Conservation (phyloP, 1,140 invertebrate species). For the Brachionus angularis region DNA sequence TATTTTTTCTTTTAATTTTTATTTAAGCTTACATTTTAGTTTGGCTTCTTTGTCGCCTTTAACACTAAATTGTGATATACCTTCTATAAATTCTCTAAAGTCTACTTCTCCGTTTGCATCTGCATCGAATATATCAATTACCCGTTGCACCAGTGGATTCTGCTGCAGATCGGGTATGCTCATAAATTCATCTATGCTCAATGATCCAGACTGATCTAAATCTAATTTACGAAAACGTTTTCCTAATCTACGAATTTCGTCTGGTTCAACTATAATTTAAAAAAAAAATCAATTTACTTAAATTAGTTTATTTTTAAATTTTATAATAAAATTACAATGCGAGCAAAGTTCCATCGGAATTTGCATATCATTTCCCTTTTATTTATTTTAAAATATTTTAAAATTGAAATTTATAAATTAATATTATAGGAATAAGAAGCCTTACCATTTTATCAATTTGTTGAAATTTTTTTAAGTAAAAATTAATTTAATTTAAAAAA, state of each 20-base stretch:
- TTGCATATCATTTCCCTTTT: conserved; percentile 32
- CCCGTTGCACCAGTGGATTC: conserved; percentile 93
- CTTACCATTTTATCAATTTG: too few relatives aligned
- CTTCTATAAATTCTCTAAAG: conserved; percentile 96
- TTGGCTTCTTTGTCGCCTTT: conserved; percentile 98
- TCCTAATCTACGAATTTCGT: conserved; percentile 92
- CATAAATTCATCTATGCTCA: conserved; percentile 98
- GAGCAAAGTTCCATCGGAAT: conserved; percentile 41
- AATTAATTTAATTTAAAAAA: too few relatives aligned
- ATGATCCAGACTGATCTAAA: conserved; percentile 91
- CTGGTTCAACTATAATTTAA: conserved; percentile 73
- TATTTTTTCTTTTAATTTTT: too few relatives aligned
- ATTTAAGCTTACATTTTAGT: conserved; percentile 67
- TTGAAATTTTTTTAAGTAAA: too few relatives aligned
- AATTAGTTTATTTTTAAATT: background rate
- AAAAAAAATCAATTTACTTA: background rate
- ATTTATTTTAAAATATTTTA: too few relatives aligned
- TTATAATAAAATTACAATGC: conserved; percentile 30
- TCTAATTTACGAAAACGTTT: conserved; percentile 95
- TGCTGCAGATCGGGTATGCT: conserved; percentile 93
- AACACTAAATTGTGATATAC: conserved; percentile 96
- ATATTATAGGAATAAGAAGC: too few relatives aligned
- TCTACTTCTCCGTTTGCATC: conserved; percentile 96
- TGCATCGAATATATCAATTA: conserved; percentile 97
- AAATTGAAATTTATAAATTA: too few relatives aligned